These are phyloP conservation scores for Achatina immaculata DNA, from an alignment of 1,140 invertebrate species.

Conservation along the genomic window DNA sequence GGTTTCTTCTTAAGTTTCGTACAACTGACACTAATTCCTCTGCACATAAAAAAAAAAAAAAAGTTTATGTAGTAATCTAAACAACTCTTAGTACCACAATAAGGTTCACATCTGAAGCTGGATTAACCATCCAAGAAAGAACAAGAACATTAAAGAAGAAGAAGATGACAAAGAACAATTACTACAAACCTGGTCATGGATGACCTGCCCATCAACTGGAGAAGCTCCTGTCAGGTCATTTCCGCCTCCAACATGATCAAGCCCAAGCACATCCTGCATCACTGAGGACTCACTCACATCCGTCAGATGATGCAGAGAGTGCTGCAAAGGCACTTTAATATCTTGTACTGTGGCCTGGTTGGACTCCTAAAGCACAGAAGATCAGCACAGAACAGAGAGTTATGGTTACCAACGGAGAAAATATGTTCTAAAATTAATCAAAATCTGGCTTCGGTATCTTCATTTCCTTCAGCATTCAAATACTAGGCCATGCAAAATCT, in stretches of 20 bases:
- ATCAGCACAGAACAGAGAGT: not conserved
- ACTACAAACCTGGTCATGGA: conserved; percentile 34
- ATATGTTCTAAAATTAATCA: no score
- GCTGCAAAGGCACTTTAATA: conserved; percentile 28
- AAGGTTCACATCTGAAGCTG: no score
- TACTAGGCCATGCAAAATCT: no score
- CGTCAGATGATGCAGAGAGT: conserved; percentile 15
- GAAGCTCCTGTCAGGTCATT: conserved; percentile 12
- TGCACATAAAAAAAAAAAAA: no score
- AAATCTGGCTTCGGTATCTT: no score
- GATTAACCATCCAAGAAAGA: no score
- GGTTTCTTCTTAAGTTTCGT: no score
- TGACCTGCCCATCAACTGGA: conserved; percentile 28
- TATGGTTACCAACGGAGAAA: not conserved
- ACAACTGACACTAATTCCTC: no score
- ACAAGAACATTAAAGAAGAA: no score
- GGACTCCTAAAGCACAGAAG: not conserved
- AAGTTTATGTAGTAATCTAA: no score
- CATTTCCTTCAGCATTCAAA: no score
- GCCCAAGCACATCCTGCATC: conserved; percentile 25
- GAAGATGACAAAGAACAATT: not conserved
- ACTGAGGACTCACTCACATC: conserved; percentile 35
- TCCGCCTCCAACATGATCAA: conserved; percentile 23
- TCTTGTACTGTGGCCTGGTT: conserved; percentile 21
- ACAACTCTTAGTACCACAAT: no score